Evolutionary conservation across 2,113 vertebrate species (phyloP), one percentile per base, ranked within the genome.

Genomic region (Salvelinus fontinalis): DNA sequence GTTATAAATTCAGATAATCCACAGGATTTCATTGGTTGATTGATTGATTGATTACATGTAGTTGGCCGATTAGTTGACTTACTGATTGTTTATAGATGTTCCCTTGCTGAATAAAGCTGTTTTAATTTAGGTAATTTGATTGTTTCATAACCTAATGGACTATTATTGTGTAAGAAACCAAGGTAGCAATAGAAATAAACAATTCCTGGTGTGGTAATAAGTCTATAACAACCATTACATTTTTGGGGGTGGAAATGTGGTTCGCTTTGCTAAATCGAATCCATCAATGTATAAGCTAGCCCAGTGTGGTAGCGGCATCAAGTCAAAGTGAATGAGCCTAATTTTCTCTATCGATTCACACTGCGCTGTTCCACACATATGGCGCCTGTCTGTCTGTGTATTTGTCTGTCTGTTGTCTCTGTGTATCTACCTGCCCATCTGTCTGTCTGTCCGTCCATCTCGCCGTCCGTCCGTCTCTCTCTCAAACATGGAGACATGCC

Each of bases 221-320:
- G 9, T 44, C 8, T 12, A 70, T 74, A 74, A 76, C 65, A 70
- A 39, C 20, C 78, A 83, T 57, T 68, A 73, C 22, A 3, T 60
- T 74, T 83, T 79, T 57, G 57, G 66, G 31, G 16, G 39, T 82
- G 70, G 79, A 88, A 88, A 87, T 82, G 77, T 83, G 51, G 82
- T 82, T 77, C 76, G 85, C 84, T 83, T 81, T 74, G 85, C 80
- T 88, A 87, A 85, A 88, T 89, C 81, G 85, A 88, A 92, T 85
- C 88, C 81, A 87, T 90, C 87, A 88, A 81, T 75, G 80, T 18
- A 48, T 81, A 84, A 88, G 51, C 51, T 4, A 54, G 81, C 85
- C 82, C 85, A 84, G 77, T 79, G 83, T 77, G 86, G 82, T 82
- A 54, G 69, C 82, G 6, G 81, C 81, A 77, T 76, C 85, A 88